A percentile compares a stretch with the other conserved stretches of the same genome.
phyloP scores from a whole-genome alignment of 2,888 invertebrate genomes.

The Emmelina monodactyla region DNA sequence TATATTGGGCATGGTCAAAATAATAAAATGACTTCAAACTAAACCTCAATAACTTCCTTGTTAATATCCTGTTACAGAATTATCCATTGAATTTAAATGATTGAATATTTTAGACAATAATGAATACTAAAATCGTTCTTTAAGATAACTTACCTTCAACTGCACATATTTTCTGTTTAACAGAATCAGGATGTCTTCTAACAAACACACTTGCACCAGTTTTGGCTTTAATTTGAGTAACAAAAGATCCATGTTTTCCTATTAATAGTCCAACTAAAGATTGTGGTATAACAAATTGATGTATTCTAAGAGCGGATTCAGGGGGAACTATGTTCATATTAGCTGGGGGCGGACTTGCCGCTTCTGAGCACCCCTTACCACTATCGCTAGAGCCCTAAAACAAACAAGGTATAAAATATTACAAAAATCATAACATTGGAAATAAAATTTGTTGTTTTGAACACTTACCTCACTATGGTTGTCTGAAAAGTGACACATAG shows the following conservation, averaged over 20 bases:
- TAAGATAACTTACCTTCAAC: slow-evolving; percentile 73
- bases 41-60: too few relatives aligned
- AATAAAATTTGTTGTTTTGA: background rate
- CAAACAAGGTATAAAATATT: background rate
- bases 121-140: too few relatives aligned
- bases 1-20: background rate
- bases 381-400: slow-evolving; percentile 80
- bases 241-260: slow-evolving; percentile 82
- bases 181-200: slow-evolving; percentile 77
- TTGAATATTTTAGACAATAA: too few relatives aligned
- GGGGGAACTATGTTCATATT: slow-evolving; percentile 59
- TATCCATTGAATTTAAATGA: background rate
- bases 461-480: slow-evolving; percentile 70
- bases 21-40: too few relatives aligned
- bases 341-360: slow-evolving; percentile 74
- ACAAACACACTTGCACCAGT: slow-evolving; percentile 82
- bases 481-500: slow-evolving; percentile 73
- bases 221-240: slow-evolving; percentile 80
- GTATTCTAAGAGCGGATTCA: slow-evolving; percentile 58
- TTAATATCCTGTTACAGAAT: background rate
- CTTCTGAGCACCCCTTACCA: slow-evolving; percentile 81
- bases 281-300: slow-evolving; percentile 80
- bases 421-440: background rate
- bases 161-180: slow-evolving; percentile 82
- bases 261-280: slow-evolving; percentile 85